Base-by-base conservation (phyloP, 2,888 invertebrate genomes). In the Metellina segmentata region DNA sequence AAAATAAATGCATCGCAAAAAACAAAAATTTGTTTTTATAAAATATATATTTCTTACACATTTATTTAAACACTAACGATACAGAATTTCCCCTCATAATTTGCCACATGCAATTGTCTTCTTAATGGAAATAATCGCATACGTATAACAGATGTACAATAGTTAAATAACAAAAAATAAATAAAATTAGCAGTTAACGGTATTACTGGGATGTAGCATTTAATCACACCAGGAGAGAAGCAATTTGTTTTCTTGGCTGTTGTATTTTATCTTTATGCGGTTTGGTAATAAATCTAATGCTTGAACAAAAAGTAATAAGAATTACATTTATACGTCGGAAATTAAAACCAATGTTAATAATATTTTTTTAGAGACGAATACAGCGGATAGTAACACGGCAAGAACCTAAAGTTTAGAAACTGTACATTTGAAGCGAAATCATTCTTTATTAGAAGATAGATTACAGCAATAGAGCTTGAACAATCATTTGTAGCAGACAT, bases 391-490 rank as follows among this genome's bases (percentile, higher is more conserved):
- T 8, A 6, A 74, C 11, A 5, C 20, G 20, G 7, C 4, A 34
- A 34, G 1, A 74, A 19, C 8, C 19, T 20, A 16, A 74, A 19
- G 9, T 61, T 61, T 16, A 0, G 9, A 61, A 61, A 11, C 61
- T 16, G 13, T 8, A 61, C 61, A 16, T 8, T 61, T 11, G 16
- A 61, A 61, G 61, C 11, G 16, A 16, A 16, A 61, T 16, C 61
- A 9, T 61, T 61, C 61, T 16, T 16, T 16, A 61, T 16, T 11
- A 16, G 16, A 61, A 61, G 61, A 61, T 16, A 7, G 9, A 61
- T 61, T 61, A 11, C 74, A 74, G 74, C 34, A 74, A 74, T 74
- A 19, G 19, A 74, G 9, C 34, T 74, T 72, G 53, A 85, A 69
- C 71, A 61, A 53, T 69, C 34, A 75, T 48, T 75, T 69, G 13